Conservation (phyloP, 2,888 invertebrate genomes). For the Lysandra bellargus region DNA sequence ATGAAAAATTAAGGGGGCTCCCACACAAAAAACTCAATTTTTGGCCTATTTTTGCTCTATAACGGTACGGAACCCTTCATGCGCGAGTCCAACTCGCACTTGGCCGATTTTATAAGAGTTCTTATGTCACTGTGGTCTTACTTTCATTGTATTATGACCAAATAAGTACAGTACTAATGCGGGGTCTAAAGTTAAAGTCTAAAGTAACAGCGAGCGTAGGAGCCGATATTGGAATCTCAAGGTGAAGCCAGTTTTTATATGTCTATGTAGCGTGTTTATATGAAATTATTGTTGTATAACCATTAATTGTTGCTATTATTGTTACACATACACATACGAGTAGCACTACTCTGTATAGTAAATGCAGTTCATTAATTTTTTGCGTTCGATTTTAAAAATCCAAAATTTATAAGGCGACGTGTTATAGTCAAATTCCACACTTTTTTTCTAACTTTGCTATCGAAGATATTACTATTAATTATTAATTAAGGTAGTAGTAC, state of each 20-base stretch:
- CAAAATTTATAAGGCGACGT: too few species aligned
- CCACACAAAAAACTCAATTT: too few species aligned
- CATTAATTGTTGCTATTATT: conserved; percentile 6
- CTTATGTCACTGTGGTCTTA: not conserved
- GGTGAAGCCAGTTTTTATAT: conserved; percentile 7
- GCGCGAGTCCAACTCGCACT: too few species aligned
- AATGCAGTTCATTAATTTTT: not conserved
- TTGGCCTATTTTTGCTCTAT: too few species aligned
- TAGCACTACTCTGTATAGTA: not conserved
- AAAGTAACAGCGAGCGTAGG: not conserved
- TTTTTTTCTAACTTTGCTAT: too few species aligned
- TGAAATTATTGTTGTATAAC: conserved; percentile 5
- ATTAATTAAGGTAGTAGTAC: too few species aligned
- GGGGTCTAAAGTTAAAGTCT: not conserved
- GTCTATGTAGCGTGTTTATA: not conserved
- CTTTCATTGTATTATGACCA: conserved; percentile 5
- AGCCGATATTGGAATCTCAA: not conserved
- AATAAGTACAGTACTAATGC: not conserved
- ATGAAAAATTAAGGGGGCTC: too few species aligned
- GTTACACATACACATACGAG: not conserved
- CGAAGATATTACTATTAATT: too few species aligned
- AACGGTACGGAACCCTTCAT: too few species aligned
- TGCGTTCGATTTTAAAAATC: not conserved
- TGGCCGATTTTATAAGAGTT: too few species aligned
- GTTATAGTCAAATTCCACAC: too few species aligned